Conservation (phyloP, 2,888 invertebrate species). For the Agrochola circellaris region DNA sequence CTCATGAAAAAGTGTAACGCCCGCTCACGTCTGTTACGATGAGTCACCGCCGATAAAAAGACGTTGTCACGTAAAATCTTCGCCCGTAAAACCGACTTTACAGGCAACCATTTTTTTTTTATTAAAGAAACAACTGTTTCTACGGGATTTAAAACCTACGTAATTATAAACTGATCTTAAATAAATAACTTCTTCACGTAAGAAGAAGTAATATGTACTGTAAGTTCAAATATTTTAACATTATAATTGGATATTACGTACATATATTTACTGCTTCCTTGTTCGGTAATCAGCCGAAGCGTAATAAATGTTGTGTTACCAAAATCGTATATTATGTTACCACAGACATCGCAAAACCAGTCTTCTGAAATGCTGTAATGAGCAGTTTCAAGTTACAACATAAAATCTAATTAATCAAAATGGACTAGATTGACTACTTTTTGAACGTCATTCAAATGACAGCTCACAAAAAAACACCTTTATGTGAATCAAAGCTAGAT, state of each 20-base stretch:
- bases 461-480: neutral
- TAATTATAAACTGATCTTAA: constrained; percentile 11
- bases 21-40: no score
- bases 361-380: constrained; percentile 24
- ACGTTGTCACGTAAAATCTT: no score
- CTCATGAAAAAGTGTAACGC: no score
- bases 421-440: neutral
- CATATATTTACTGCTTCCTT: constrained; percentile 34
- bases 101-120: no score
- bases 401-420: neutral
- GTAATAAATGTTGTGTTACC: constrained; percentile 33
- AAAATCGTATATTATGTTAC: constrained; percentile 40
- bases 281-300: constrained; percentile 33
- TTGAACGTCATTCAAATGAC: neutral
- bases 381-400: constrained; percentile 5
- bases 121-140: neutral
- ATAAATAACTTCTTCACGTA: constrained; percentile 12
- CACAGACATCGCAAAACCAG: constrained; percentile 14
- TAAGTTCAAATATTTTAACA: constrained; percentile 32
- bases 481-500: neutral
- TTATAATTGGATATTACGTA: constrained; percentile 46
- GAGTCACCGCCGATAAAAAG: no score
- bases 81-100: no score
- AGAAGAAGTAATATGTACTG: neutral
- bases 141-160: neutral